These are phyloP conservation scores for Margaritifera margaritifera DNA, from an alignment of 2,888 invertebrate genomes.

Conservation along the genomic window DNA sequence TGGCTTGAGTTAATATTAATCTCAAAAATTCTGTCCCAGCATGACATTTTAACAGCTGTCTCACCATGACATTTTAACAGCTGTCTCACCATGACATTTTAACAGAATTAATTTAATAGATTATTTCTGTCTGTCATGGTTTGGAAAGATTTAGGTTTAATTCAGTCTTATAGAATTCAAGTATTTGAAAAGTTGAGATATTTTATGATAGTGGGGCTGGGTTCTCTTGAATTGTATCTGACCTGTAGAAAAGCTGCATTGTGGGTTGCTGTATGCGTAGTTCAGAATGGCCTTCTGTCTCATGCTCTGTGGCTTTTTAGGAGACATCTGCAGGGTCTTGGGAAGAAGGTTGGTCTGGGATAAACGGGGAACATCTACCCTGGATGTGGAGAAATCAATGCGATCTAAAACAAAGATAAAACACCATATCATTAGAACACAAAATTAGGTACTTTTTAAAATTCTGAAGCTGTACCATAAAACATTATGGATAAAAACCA, in stretches of 20 bases:
- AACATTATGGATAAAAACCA: too few species aligned
- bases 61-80: too few species aligned
- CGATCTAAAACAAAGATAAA: slow-evolving; percentile 45
- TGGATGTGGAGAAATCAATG: slow-evolving; percentile 58
- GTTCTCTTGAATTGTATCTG: slow-evolving; percentile 14
- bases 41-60: too few species aligned
- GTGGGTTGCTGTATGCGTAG: slow-evolving; percentile 66
- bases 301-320: slow-evolving; percentile 58
- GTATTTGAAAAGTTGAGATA: too few species aligned
- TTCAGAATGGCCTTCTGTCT: slow-evolving; percentile 64
- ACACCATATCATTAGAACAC: not conserved
- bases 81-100: too few species aligned
- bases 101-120: too few species aligned
- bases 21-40: too few species aligned
- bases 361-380: slow-evolving; percentile 52
- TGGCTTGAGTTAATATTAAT: too few species aligned
- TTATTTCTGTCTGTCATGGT: too few species aligned
- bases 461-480: not conserved
- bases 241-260: slow-evolving; percentile 48
- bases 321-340: slow-evolving; percentile 32
- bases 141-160: too few species aligned
- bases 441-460: not conserved
- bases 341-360: slow-evolving; percentile 56
- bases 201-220: slow-evolving; percentile 5
- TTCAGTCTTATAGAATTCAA: too few species aligned